Evolutionary conservation across 2,113 vertebrate genomes (phyloP), one percentile per base, ranked within the genome.

Genomic region (Pollimyrus isidori): DNA sequence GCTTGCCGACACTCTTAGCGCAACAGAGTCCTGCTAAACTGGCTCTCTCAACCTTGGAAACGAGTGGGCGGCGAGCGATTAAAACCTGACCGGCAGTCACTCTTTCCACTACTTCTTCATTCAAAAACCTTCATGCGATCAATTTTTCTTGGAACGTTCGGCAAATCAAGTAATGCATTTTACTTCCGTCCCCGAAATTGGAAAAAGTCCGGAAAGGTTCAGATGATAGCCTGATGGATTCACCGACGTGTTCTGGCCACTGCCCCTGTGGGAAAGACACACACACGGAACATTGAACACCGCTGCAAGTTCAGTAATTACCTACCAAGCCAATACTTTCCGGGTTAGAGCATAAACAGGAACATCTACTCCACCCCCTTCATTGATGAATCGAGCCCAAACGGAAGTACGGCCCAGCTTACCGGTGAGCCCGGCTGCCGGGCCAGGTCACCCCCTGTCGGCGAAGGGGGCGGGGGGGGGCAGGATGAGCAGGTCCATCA

Each of bases 401-500:
- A 35, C 10, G 17, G 10, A 73, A 73, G 26, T 10, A 73, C 0
- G 13, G 9, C 35, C 35, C 35, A 4, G 45, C 45, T 46, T 45
- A 87, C 87, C 87, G 23, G 23, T 6, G 11, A 39, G 26, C 19
- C 26, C 19, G 50, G 23, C 53, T 50, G 49, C 19, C 9, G 26
- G 56, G 17, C 35, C 53, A 45, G 30, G 30, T 87, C 56, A 87
- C 21, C 21, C 56, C 35, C 87, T 65, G 35, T 87, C 87, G 6
- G 87, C 94, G 0, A 95, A 96, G 26, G 94, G 89, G 3, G 94
- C 95, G n/a, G 95, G 96, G 62, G 96, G 96, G 80, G 96, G 95
- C 45, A 96, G 90, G 49, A 96, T 91, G 48, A 92, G 5, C 45
- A 90, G 80, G 1, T 92, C 90, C 0, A 91, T 62, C 17, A 95